phyloP scores from a whole-genome alignment of 2,113 vertebrate species.

The Alexandromys fortis region DNA sequence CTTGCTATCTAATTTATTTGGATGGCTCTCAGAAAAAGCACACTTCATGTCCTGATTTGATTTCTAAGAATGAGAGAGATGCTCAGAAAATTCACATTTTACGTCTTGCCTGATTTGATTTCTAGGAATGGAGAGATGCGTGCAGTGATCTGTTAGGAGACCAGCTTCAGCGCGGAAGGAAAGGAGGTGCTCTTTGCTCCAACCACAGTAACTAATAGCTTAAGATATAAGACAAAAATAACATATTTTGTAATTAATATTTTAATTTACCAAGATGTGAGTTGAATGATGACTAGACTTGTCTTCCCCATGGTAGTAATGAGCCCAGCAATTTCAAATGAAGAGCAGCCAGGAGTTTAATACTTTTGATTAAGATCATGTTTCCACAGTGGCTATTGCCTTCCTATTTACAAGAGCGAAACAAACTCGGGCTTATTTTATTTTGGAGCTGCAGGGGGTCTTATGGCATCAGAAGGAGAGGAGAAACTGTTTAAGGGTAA shows the following conservation, averaged over 20 bases:
- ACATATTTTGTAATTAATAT: conserved; percentile 88
- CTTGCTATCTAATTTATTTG: conserved; percentile 66
- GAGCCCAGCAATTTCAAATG: conserved; percentile 85
- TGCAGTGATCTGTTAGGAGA: conserved; percentile 78
- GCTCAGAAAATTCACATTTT: conserved; percentile 70
- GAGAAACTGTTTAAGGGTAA: conserved; percentile 86
- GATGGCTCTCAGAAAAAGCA: conserved; percentile 71
- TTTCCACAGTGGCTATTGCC: conserved; percentile 86
- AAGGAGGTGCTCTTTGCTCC: conserved; percentile 43
- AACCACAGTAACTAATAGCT: conserved; percentile 81
- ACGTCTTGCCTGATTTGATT: conserved; percentile 70
- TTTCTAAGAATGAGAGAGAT: conserved; percentile 75
- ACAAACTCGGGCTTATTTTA: conserved; percentile 85
- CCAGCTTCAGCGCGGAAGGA: conserved; percentile 74
- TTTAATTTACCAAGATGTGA: conserved; percentile 87
- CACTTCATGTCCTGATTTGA: conserved; percentile 67
- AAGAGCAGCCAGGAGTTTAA: conserved; percentile 85
- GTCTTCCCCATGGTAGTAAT: conserved; percentile 84
- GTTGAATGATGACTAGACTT: conserved; percentile 84
- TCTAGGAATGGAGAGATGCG: conserved; percentile 68
- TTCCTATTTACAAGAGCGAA: conserved; percentile 84
- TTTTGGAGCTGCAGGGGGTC: conserved; percentile 86
- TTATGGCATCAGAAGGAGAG: conserved; percentile 84
- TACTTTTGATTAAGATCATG: conserved; percentile 87
- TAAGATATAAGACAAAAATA: conserved; percentile 87